Conservation (phyloP, 2,888 invertebrate genomes). For the Ephialtes manifestator region DNA sequence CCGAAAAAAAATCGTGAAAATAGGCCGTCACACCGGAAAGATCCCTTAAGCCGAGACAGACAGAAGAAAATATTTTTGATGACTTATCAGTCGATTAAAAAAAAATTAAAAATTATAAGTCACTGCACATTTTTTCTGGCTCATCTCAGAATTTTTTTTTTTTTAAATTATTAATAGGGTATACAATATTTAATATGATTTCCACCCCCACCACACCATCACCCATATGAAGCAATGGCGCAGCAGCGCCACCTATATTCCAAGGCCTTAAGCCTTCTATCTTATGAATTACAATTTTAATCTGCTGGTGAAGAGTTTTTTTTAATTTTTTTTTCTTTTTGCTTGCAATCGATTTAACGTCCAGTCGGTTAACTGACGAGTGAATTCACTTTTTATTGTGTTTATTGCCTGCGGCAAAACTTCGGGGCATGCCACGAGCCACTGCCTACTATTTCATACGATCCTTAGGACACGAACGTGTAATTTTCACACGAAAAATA, state of each 20-base stretch:
- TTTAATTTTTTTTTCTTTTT: background rate
- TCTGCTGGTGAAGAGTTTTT: background rate
- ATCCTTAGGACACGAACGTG: no score
- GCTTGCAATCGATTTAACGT: background rate
- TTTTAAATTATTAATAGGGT: background rate
- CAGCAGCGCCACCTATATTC: background rate
- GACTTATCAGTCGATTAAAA: no score
- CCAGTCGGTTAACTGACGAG: background rate
- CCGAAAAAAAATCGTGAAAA: no score
- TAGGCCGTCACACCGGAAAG: no score
- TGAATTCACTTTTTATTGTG: background rate
- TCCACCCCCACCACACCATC: background rate
- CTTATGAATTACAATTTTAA: background rate
- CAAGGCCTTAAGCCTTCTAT: background rate
- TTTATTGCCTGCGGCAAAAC: background rate
- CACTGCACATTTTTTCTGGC: no score
- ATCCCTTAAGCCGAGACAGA: background rate
- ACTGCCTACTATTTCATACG: no score
- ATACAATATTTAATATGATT: background rate
- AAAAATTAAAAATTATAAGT: no score
- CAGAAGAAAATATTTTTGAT: no score
- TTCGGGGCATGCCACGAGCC: no score
- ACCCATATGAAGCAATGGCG: conserved; percentile 6
- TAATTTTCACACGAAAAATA: no score
- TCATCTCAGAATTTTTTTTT: background rate